A percentile compares a stretch with the other conserved stretches of the same genome.
These are phyloP conservation scores for Crypturellus undulatus DNA, from an alignment of 2,113 vertebrate genomes.

Conservation along the genomic window DNA sequence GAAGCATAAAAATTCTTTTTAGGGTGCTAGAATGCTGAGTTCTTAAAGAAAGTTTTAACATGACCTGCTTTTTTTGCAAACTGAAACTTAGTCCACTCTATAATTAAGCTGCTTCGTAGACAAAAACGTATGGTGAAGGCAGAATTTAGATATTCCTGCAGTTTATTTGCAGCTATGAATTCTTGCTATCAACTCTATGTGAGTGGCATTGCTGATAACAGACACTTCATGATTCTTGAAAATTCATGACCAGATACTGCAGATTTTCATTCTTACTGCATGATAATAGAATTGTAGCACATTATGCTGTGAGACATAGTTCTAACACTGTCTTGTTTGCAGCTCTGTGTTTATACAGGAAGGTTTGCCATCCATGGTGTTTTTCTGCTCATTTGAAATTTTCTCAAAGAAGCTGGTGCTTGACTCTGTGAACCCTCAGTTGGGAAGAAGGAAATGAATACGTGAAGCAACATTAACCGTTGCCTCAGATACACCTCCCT, in stretches of 20 bases:
- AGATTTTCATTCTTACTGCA: background rate
- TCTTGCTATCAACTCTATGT: background rate
- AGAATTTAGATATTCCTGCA: background rate
- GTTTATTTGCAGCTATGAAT: background rate
- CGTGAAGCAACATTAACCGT: background rate
- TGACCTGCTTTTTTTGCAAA: background rate
- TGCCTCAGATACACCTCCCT: background rate
- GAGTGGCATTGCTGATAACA: background rate
- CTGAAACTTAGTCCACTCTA: background rate
- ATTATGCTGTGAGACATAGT: background rate
- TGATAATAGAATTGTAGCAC: background rate
- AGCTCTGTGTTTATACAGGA: background rate
- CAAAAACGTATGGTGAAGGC: background rate
- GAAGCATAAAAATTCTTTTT: slow-evolving; percentile 5
- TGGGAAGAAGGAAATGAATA: background rate
- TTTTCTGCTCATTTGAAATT: background rate
- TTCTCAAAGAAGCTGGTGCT: background rate
- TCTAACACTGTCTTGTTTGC: background rate
- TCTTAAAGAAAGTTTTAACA: background rate
- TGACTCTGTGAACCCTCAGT: background rate
- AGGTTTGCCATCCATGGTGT: background rate
- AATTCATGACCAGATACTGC: background rate
- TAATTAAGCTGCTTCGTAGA: background rate
- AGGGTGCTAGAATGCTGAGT: background rate
- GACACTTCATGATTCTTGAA: background rate